These are phyloP conservation scores for Tachysurus fulvidraco DNA, from an alignment of 2,113 vertebrate genomes.

Conservation along the genomic window DNA sequence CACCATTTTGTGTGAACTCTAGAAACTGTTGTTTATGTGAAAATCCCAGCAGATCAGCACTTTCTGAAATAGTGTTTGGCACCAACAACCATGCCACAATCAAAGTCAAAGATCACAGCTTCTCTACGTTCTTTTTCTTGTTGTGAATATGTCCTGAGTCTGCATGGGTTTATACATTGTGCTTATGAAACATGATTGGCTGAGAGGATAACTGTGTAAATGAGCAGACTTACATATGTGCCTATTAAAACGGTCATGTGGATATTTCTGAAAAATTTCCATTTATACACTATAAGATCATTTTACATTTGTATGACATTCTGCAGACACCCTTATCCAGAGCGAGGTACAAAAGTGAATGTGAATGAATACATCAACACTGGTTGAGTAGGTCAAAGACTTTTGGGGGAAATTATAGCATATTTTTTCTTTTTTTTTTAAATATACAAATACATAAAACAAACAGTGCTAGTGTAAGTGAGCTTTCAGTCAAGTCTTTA, in stretches of 20 bases:
- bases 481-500: no score
- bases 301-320: no score
- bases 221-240: background rate
- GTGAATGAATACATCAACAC: no score
- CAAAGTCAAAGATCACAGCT: background rate
- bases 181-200: background rate
- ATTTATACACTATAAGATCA: no score
- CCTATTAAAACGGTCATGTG: background rate
- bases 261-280: background rate
- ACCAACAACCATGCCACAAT: background rate
- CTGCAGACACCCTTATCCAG: no score
- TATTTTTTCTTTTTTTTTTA: no score
- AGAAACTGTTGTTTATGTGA: slow-evolving; percentile 3
- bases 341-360: no score
- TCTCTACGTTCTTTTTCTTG: background rate
- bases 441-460: no score
- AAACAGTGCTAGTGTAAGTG: no score
- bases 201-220: background rate
- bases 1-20: slow-evolving; percentile 3
- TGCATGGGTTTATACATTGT: background rate
- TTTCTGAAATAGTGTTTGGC: slow-evolving; percentile 13
- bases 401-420: no score
- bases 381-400: no score
- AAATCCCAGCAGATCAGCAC: slow-evolving; percentile 16
- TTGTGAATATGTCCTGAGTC: background rate